A percentile compares a stretch with the other conserved stretches of the same genome.
phyloP scores from a whole-genome alignment of 2,888 invertebrate genomes.

The Drosophila aldrichi region DNA sequence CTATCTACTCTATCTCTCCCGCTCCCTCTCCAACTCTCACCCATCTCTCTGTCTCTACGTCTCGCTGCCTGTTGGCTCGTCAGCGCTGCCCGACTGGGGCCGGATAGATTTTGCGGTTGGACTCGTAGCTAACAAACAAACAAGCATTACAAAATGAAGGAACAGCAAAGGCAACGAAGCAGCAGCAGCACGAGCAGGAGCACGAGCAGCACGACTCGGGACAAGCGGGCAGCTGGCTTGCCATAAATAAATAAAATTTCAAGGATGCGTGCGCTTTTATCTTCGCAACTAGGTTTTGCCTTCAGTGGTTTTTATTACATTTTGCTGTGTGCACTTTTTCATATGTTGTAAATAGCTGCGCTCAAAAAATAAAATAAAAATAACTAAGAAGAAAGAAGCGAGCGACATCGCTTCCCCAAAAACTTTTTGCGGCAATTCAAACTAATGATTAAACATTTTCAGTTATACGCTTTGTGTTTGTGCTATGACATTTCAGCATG shows the following conservation, averaged over 20 bases:
- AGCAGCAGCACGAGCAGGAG: slow-evolving; percentile 4
- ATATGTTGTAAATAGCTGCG: slow-evolving; percentile 76
- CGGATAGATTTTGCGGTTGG: slow-evolving; percentile 74
- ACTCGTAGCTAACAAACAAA: slow-evolving; percentile 74
- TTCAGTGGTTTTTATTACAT: slow-evolving; percentile 58
- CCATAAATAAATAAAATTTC: slow-evolving; percentile 81
- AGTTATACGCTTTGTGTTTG: slow-evolving; percentile 50
- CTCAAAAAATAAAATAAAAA: slow-evolving; percentile 20
- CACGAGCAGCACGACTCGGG: slow-evolving; percentile 14
- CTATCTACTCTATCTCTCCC: neutral
- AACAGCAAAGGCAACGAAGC: slow-evolving; percentile 42
- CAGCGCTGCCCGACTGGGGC: slow-evolving; percentile 20
- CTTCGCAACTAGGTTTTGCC: slow-evolving; percentile 71
- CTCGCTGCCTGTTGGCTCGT: slow-evolving; percentile 10
- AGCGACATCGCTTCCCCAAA: slow-evolving; percentile 10
- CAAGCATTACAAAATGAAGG: slow-evolving; percentile 61
- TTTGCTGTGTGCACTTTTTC: slow-evolving; percentile 66
- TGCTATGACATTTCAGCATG: slow-evolving; percentile 66
- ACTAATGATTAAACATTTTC: slow-evolving; percentile 78
- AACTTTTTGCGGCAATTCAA: slow-evolving; percentile 77
- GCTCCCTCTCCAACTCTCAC: neutral
- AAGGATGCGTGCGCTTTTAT: slow-evolving; percentile 80
- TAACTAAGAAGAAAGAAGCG: neutral
- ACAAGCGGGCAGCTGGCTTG: slow-evolving; percentile 41
- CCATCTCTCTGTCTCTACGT: neutral